Percentiles rank a stretch among this genome's conserved stretches.
These are phyloP conservation scores for Sylvilagus bachmani DNA, from an alignment of 2,113 vertebrate genomes.

Conservation along the genomic window DNA sequence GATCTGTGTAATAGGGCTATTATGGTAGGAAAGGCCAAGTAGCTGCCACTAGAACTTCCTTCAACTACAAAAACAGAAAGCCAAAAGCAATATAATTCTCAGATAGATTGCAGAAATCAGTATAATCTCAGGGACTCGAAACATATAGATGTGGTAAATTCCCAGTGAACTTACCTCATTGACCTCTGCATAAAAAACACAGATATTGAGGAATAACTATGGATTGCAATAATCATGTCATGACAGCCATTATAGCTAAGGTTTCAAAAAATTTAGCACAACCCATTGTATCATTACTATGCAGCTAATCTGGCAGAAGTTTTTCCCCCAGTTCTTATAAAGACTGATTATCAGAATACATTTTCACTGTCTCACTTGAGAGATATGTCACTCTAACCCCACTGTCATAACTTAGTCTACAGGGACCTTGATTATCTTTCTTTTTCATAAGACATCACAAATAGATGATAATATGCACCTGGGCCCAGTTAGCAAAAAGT, in stretches of 20 bases:
- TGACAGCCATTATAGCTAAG: neutral
- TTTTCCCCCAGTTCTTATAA: neutral
- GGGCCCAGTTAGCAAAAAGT: neutral
- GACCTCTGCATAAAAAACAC: neutral
- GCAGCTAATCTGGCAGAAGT: neutral
- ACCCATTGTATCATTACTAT: neutral
- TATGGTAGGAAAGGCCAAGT: neutral
- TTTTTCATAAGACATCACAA: neutral
- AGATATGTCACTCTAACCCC: too few species aligned
- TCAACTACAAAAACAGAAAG: neutral
- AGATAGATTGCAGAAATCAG: neutral
- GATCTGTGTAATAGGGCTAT: neutral
- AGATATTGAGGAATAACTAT: neutral
- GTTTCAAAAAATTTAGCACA: neutral
- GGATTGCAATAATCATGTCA: neutral
- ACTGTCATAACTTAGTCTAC: neutral
- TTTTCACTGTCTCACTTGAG: neutral
- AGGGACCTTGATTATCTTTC: neutral
- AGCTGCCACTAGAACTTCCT: neutral
- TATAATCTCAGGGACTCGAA: accelerated
- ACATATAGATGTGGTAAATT: neutral
- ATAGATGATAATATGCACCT: neutral
- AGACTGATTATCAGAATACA: neutral
- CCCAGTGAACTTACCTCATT: neutral
- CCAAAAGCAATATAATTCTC: neutral